phyloP scores from a whole-genome alignment of 2,797 vertebrate genomes.

The Dryobates pubescens region DNA sequence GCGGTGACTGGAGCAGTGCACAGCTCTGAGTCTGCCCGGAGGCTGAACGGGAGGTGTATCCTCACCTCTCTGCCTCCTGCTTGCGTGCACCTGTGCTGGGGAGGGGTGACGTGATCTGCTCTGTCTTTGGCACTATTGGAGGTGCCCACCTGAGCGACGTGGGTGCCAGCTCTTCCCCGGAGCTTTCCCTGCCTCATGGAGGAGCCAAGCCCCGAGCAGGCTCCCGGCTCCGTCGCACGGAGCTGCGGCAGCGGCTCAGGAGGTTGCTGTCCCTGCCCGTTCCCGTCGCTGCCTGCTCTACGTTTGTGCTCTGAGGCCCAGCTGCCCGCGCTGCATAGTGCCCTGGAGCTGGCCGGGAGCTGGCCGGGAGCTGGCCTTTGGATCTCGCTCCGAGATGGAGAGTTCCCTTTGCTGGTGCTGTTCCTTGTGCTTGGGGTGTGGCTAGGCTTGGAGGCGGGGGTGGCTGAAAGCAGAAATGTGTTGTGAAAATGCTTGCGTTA shows the following conservation, averaged over 20 bases:
- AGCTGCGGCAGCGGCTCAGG: background rate
- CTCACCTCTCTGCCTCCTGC: background rate
- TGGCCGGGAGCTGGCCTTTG: background rate
- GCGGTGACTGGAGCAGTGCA: slow-evolving; percentile 1
- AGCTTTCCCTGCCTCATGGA: background rate
- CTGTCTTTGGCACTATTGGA: slow-evolving; percentile 10
- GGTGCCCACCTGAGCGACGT: background rate
- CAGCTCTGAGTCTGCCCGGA: background rate
- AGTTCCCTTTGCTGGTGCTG: background rate
- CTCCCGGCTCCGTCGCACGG: background rate
- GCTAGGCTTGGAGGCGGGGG: background rate
- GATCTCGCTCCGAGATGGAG: background rate
- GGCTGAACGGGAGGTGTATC: background rate
- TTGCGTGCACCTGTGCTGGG: background rate
- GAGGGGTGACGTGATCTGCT: background rate
- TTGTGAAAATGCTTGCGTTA: background rate
- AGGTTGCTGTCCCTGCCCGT: background rate
- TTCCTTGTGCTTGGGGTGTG: slow-evolving; percentile 31
- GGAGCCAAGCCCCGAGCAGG: background rate
- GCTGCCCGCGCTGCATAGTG: background rate
- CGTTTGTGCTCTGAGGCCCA: slow-evolving; percentile 29
- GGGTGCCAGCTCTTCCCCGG: background rate
- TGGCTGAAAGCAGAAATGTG: background rate
- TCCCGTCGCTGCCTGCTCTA: background rate
- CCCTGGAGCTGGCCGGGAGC: background rate